These are phyloP conservation scores for Brachymystax lenok DNA, from an alignment of 2,797 vertebrate species.

Conservation along the genomic window DNA sequence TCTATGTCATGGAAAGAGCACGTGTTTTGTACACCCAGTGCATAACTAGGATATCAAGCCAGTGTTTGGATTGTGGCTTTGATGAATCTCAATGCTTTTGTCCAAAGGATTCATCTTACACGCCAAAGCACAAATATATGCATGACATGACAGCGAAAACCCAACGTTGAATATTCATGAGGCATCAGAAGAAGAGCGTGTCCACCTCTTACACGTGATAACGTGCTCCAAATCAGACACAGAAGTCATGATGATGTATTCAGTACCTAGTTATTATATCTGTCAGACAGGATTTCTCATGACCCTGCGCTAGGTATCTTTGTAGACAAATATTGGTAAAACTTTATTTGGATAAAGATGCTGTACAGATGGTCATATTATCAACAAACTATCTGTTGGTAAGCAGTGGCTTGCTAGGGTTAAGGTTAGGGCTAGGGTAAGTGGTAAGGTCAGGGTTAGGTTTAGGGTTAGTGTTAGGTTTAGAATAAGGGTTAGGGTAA, in stretches of 20 bases:
- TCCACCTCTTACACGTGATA: neutral
- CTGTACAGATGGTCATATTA: no score
- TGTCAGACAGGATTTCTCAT: neutral
- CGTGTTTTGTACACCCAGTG: no score
- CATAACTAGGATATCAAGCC: neutral
- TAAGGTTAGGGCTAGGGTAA: no score
- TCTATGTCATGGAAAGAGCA: no score
- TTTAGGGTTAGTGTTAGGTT: no score
- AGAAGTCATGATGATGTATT: neutral
- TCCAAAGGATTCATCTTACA: neutral
- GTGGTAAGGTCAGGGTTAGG: no score
- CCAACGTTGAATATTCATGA: conserved; percentile 1
- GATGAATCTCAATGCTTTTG: neutral
- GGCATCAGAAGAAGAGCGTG: neutral
- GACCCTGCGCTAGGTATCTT: neutral
- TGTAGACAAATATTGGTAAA: neutral
- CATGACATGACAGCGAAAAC: neutral
- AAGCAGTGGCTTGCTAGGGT: no score
- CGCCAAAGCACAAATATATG: neutral
- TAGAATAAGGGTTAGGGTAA: no score
- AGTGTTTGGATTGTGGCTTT: neutral
- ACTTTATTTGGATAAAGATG: no score
- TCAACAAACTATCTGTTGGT: no score
- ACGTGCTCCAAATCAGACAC: neutral
- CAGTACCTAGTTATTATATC: neutral